These are phyloP conservation scores for Drosophila fungiperda DNA, from an alignment of 2,888 invertebrate genomes.

Conservation along the genomic window DNA sequence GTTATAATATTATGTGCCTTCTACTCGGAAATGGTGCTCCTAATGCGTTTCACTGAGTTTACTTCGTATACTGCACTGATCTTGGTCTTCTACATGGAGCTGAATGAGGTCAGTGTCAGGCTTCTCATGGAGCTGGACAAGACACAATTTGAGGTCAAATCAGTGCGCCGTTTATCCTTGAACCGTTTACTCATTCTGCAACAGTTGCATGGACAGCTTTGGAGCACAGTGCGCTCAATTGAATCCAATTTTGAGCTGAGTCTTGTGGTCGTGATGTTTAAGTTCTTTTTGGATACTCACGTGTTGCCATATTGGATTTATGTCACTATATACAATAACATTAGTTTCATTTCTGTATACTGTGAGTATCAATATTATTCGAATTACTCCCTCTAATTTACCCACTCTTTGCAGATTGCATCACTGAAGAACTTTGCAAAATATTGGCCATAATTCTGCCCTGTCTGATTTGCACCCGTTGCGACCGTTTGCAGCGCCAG, in stretches of 20 bases:
- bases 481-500: constrained; percentile 56
- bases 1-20: constrained; percentile 25
- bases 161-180: constrained; percentile 29
- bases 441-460: constrained; percentile 49
- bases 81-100: constrained; percentile 54
- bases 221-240: constrained; percentile 55
- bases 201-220: constrained; percentile 67
- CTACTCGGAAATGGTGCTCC: constrained; percentile 71
- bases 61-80: constrained; percentile 51
- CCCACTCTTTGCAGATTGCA: constrained; percentile 44
- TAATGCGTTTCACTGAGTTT: constrained; percentile 68
- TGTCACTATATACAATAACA: constrained; percentile 12
- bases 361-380: constrained; percentile 43
- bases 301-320: constrained; percentile 73
- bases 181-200: constrained; percentile 49
- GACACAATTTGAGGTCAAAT: constrained; percentile 32
- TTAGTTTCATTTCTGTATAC: not conserved
- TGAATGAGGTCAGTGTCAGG: constrained; percentile 23
- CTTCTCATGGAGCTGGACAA: constrained; percentile 50
- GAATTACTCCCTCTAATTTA: not conserved
- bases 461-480: constrained; percentile 68
- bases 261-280: constrained; percentile 58
- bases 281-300: constrained; percentile 67
- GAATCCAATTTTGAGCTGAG: constrained; percentile 69
- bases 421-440: constrained; percentile 50